A percentile compares a stretch with the other conserved stretches of the same genome.
Conservation (phyloP, 92 coral and sea anemone species). For the Parazoanthus swiftii region DNA sequence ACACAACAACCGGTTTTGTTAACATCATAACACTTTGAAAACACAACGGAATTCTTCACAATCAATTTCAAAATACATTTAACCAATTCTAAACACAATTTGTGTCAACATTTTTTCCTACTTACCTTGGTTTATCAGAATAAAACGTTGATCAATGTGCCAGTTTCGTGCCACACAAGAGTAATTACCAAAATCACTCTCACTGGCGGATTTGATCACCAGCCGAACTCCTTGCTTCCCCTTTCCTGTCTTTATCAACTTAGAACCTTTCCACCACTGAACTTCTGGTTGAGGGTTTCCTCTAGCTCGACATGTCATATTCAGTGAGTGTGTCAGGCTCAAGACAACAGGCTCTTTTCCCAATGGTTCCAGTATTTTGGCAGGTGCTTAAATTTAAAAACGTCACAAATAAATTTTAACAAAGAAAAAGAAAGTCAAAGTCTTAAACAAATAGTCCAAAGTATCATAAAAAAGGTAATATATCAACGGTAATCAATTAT, state of each 20-base stretch:
- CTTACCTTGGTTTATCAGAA: conserved; percentile 25
- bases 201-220: conserved; percentile 30
- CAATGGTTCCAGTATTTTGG: neutral
- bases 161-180: conserved; percentile 72
- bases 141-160: conserved; percentile 14
- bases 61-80: neutral
- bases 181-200: conserved; percentile 61
- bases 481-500: too few species aligned
- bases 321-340: conserved; percentile 30
- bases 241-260: conserved; percentile 13
- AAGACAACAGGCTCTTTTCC: neutral
- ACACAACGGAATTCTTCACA: neutral
- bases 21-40: neutral
- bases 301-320: conserved; percentile 61
- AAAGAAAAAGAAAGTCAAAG: too few species aligned
- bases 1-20: neutral
- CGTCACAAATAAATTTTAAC: too few species aligned
- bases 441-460: too few species aligned
- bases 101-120: neutral
- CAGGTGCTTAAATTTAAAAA: neutral
- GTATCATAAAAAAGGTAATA: too few species aligned
- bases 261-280: conserved; percentile 49
- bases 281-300: conserved; percentile 80
- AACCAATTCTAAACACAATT: too few species aligned
- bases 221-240: conserved; percentile 38